Conservation (phyloP, 2,113 vertebrate genomes). For the Romanogobio albipinnatus region DNA sequence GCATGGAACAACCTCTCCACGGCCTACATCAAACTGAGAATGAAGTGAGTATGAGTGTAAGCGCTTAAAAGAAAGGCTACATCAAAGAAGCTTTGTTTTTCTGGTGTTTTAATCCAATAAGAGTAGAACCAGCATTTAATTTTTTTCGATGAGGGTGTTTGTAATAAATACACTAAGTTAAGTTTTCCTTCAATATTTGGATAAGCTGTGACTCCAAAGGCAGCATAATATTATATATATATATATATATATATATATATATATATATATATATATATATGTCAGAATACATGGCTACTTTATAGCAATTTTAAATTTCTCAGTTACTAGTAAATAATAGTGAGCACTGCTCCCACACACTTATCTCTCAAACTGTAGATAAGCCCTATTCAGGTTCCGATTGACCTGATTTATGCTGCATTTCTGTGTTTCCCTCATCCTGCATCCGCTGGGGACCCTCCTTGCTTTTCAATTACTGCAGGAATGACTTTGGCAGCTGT, state of each 20-base stretch:
- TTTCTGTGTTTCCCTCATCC: conserved; percentile 27
- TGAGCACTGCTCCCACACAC: conserved; percentile 21
- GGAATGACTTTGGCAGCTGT: conserved; percentile 43
- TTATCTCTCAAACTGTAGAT: conserved; percentile 43
- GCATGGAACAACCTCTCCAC: conserved; percentile 99
- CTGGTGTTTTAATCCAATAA: not conserved
- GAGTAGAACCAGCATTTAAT: not conserved
- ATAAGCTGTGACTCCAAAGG: not conserved
- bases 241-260: no score
- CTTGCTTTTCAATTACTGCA: conserved; percentile 44
- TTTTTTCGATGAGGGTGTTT: not conserved
- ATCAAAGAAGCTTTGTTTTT: not conserved
- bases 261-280: no score
- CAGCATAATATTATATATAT: not conserved
- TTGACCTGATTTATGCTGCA: conserved; percentile 32
- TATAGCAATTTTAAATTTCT: not conserved
- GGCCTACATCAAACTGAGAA: conserved; percentile 90
- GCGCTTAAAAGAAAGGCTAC: not conserved
- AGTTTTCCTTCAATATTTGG: not conserved
- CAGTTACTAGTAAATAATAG: not conserved
- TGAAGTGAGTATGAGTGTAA: conserved; percentile 86
- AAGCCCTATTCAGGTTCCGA: conserved; percentile 28
- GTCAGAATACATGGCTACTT: not conserved
- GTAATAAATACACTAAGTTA: not conserved
- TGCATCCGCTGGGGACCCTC: conserved; percentile 30